Conservation (phyloP, 2,888 invertebrate species). For the Leptogaster cylindrica region DNA sequence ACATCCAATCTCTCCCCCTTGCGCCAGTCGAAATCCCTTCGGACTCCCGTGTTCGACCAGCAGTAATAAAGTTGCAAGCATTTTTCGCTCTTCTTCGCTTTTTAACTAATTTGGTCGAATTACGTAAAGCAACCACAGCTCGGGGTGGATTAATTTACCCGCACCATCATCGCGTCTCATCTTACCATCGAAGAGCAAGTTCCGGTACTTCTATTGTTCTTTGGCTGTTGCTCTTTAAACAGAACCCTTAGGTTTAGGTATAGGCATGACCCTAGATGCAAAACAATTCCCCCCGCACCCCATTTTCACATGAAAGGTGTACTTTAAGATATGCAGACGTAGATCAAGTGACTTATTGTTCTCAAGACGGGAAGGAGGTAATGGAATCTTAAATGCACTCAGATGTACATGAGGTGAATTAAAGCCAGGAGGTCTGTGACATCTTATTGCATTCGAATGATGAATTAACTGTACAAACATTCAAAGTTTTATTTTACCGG, state of each 20-base stretch:
- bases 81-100: slow-evolving; percentile 30
- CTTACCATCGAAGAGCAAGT: slow-evolving; percentile 8
- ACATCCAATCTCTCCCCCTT: no score
- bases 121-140: slow-evolving; percentile 38
- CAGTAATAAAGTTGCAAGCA: slow-evolving; percentile 40
- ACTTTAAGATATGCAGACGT: slow-evolving; percentile 2
- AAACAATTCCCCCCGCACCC: no score
- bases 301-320: not conserved
- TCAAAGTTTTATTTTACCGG: not conserved
- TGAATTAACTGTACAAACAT: slow-evolving; percentile 28
- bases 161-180: slow-evolving; percentile 43
- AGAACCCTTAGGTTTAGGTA: slow-evolving; percentile 7
- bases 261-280: not conserved
- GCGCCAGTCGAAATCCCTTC: not conserved
- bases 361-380: not conserved
- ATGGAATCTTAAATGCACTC: slow-evolving; percentile 30
- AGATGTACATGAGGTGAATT: slow-evolving; percentile 23
- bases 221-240: slow-evolving; percentile 20
- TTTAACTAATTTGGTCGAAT: slow-evolving; percentile 42
- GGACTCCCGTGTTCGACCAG: slow-evolving; percentile 6
- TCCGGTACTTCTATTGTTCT: slow-evolving; percentile 27
- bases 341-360: slow-evolving; percentile 34
- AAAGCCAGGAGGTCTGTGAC: slow-evolving; percentile 27
- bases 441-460: slow-evolving; percentile 11
- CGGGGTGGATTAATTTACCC: slow-evolving; percentile 45